phyloP scores from a whole-genome alignment of 2,888 invertebrate genomes.

The Pasiphila rectangulata region DNA sequence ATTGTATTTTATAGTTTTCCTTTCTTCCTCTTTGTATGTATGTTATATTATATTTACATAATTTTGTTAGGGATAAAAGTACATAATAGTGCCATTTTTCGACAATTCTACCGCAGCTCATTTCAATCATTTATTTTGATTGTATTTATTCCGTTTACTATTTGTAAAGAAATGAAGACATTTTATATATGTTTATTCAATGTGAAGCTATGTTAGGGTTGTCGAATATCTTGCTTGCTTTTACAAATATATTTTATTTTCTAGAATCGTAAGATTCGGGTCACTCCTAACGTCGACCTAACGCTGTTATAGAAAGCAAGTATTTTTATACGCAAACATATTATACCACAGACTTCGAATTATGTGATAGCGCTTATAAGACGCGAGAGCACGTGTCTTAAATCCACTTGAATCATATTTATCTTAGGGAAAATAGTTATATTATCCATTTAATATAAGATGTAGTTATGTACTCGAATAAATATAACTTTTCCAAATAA shows the following conservation, averaged over 20 bases:
- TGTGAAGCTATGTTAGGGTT: conserved; percentile 20
- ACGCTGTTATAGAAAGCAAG: conserved; percentile 54
- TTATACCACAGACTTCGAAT: conserved; percentile 59
- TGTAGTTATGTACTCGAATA: conserved; percentile 82
- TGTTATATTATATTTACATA: conserved; percentile 4
- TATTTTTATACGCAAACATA: conserved; percentile 65
- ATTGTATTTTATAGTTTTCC: conserved; percentile 1
- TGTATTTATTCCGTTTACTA: conserved; percentile 18
- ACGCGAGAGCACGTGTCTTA: conserved; percentile 64
- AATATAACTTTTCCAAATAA: conserved; percentile 78
- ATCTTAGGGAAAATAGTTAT: conserved; percentile 77
- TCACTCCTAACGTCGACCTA: conserved; percentile 51
- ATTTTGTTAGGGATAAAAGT: conserved; percentile 42
- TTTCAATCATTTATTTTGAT: conserved; percentile 16
- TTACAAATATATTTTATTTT: conserved; percentile 6
- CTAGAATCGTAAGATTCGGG: conserved; percentile 29
- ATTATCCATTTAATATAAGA: conserved; percentile 79
- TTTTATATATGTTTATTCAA: conserved; percentile 5
- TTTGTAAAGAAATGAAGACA: conserved; percentile 1
- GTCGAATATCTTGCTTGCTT: conserved; percentile 27
- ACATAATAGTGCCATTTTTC: conserved; percentile 68
- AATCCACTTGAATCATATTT: conserved; percentile 75
- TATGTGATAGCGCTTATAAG: conserved; percentile 71
- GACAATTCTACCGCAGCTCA: conserved; percentile 41
- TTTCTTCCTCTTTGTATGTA: neutral